Base-by-base conservation (phyloP, 2,888 invertebrate species). In the Cephus rjabovi region DNA sequence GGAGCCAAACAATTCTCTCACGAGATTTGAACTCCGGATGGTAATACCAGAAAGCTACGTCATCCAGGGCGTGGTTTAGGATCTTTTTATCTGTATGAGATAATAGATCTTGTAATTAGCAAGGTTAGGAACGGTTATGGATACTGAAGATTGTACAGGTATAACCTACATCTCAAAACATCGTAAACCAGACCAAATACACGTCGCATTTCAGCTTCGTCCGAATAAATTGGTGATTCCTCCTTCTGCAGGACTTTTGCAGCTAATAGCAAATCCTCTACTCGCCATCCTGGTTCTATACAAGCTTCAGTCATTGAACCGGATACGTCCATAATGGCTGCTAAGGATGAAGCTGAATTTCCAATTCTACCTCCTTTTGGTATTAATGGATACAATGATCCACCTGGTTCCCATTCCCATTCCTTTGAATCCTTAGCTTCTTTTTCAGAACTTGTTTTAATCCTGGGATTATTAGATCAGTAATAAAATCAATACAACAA, bases 121-220 rank as follows among this genome's bases (percentile, higher is more conserved):
- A 34, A 75, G 34, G 34, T 69, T 75, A 40, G n/a, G 69, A 69
- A 37, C 33, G 33, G 34, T 35, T 75, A 30, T 73, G 70, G 31
- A 15, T 1, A 37, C 3, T 0, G 4, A 73, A 37, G 37, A 73
- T 30, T 31, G 56, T 4, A 6, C 23, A 1, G 12, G 34, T 11
- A 15, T 34, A 77, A 79, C 95, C 94, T 91, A 96, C 96, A 96
- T 90, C 96, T 92, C 83, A 95, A 94, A 0, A 95, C 95, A 86
- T 96, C 96, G 89, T 95, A 96, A 83, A 96, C 95, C 68, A 96
- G 92, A 0, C 95, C 94, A 85, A 95, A 95, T 34, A 96, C 95
- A 82, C 95, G 92, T 79, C 95, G 92, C 95, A 96, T 95, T 87
- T 96, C 95, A 78, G 95, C 95, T 84, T 95, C 95, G 86, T 95